phyloP scores from a whole-genome alignment of 2,113 vertebrate genomes.

The Clarias macrocephalus region DNA sequence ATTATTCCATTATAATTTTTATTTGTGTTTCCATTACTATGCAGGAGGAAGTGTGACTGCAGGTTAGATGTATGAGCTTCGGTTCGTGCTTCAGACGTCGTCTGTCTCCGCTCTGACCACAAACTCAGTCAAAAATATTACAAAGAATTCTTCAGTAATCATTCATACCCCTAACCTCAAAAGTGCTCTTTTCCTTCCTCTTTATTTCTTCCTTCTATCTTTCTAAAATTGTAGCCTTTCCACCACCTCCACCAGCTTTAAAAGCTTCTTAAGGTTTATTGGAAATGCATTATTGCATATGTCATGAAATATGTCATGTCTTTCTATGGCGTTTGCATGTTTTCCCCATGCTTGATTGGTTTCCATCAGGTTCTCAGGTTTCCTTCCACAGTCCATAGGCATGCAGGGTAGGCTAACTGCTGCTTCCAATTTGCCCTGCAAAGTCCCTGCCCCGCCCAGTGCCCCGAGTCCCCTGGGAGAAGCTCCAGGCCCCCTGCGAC shows the following conservation, averaged over 20 bases:
- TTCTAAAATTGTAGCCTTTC: not conserved
- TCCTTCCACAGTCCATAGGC: not conserved
- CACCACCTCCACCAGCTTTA: not conserved
- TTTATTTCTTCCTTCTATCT: constrained; percentile 3
- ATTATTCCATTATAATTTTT: not conserved
- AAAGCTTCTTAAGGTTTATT: not conserved
- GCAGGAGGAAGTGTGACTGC: not conserved
- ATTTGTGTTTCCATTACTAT: constrained; percentile 1
- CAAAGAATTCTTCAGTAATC: constrained; percentile 59
- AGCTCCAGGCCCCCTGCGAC: too few relatives aligned
- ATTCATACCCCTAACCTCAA: constrained; percentile 56
- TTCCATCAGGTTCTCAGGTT: too few relatives aligned
- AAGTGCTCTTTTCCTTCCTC: constrained; percentile 50
- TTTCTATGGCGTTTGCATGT: too few relatives aligned
- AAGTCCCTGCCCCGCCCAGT: too few relatives aligned
- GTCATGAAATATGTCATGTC: too few relatives aligned
- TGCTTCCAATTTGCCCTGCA: too few relatives aligned
- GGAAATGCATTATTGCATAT: not conserved
- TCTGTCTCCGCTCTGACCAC: constrained; percentile 60
- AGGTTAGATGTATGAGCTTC: not conserved
- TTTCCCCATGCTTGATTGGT: too few relatives aligned
- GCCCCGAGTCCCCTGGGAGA: too few relatives aligned
- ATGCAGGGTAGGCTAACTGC: too few relatives aligned
- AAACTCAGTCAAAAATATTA: constrained; percentile 60
- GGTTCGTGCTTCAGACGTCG: constrained; percentile 46